Evolutionary conservation across 2,888 invertebrate genomes (phyloP), one percentile per base, ranked within the genome.

Genomic region (Ligdia adustata): DNA sequence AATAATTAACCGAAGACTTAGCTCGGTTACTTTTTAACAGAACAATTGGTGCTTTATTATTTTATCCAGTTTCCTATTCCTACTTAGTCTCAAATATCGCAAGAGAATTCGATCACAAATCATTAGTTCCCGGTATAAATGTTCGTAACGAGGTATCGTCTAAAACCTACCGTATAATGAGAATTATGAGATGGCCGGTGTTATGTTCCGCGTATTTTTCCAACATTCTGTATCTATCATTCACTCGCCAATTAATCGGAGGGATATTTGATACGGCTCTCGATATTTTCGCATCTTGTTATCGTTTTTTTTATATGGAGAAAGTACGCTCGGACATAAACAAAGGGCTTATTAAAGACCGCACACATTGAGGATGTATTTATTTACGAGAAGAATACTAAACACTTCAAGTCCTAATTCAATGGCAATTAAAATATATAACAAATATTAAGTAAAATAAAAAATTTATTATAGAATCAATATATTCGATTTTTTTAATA

Each of bases 211-310:
- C 48, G 57, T 39, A 45, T 60, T 66, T 69, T 70, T 69, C 57
- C 39, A 44, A 33, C 44, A 42, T 54, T 39, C 34, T 38, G 44
- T 56, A 48, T 56, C n/a, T 60, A 63, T 68, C 69, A 74, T 72
- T n/a, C 72, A 71, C 66, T 75, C 58, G 57, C 62, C 66, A 73
- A 75, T 75, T 77, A 77, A 79, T 79, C 75, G 76, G 73, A 75
- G 71, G 64, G 69, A 55, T 58, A 75, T 49, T 58, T 18, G 67
- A 70, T 61, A 60, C 42, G 43, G 53, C 37, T 58, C 50, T 40
- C 55, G 41, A 59, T 59, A 27, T 49, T 40, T 59, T 49, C 55
- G 55, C 55, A 57, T 56, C 49, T 48, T 53, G 55, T 66, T 55
- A 60, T 60, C 62, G 52, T 57, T 60, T 45, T 43, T 41, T 46